Evolutionary conservation across 2,888 invertebrate species (phyloP), one percentile per base, ranked within the genome.

Genomic region (Tachina fera): DNA sequence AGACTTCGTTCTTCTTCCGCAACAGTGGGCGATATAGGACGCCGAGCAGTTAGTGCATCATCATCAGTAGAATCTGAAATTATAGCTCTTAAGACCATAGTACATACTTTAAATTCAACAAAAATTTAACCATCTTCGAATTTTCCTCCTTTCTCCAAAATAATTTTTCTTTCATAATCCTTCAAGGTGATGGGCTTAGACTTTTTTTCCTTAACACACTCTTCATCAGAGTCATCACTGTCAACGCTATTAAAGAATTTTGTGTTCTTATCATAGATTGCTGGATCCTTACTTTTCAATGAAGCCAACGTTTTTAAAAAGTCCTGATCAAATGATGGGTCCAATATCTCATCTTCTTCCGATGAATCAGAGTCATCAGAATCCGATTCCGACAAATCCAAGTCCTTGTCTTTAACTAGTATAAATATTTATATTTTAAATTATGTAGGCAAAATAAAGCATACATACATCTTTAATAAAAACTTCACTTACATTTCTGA

Each of bases 241-340:
- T 87, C 87, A 3, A 72, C 87, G 5, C 90, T 91, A 65, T 94
- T 93, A 93, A 97, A 98, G 90, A 97, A 97, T 74, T 94, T 94
- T 45, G 94, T 94, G 75, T 94, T 94, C 56, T 96, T 94, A 90
- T 98, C 95, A 92, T 99, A 99, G 87, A 98, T 98, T 88, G 95
- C 94, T 0, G 98, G 97, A 93, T 98, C 97, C 90, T 97, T 97
- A 63, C 95, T 96, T 91, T 98, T 98, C 63, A 99, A 92, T 71
- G 95, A 95, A 0, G 98, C 94, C 2, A 98, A 93, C 0, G 98
- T 96, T 92, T 96, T 96, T 60, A 97, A 95, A 92, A 99, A 99
- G 87, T 97, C 96, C 88, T 96, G 95, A 90, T 99, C 98, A 75
- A 93, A 93, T 74, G 91, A 89, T 4, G 90, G 87, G 89, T 91